These are phyloP conservation scores for Drosophila nr. perissopoda DNA, from an alignment of 2,888 invertebrate species.

Conservation along the genomic window DNA sequence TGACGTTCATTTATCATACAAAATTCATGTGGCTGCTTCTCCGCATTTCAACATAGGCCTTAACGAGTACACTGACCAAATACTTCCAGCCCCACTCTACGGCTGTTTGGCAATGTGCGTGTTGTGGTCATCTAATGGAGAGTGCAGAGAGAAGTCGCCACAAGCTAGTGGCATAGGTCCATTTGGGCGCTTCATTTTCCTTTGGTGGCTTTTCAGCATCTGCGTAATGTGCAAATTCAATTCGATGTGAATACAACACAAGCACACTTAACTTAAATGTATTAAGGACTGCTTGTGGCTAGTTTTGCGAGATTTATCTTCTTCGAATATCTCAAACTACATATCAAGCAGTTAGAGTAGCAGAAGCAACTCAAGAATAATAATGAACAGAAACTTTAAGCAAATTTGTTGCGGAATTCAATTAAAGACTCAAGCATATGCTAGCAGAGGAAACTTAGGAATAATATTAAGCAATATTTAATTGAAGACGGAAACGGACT, in stretches of 20 bases:
- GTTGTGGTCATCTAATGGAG: constrained; percentile 45
- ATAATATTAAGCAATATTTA: neutral
- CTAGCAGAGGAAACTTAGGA: neutral
- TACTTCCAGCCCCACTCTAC: neutral
- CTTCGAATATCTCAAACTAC: neutral
- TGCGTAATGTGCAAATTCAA: constrained; percentile 70
- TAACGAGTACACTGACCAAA: constrained; percentile 29
- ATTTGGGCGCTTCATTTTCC: constrained; percentile 58
- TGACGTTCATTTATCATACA: constrained; percentile 74
- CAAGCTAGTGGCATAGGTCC: constrained; percentile 14
- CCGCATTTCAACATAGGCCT: constrained; percentile 38
- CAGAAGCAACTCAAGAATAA: neutral
- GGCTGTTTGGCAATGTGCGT: constrained; percentile 53
- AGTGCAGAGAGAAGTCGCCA: constrained; percentile 16
- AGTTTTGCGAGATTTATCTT: neutral
- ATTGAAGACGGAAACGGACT: neutral
- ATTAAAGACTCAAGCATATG: neutral
- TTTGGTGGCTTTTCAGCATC: constrained; percentile 48
- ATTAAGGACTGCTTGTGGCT: neutral
- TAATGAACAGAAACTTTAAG: neutral
- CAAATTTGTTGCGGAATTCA: neutral
- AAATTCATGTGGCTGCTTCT: constrained; percentile 70
- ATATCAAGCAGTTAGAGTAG: neutral
- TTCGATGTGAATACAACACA: constrained; percentile 43
- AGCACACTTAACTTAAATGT: neutral